Percentiles rank a stretch among this genome's conserved stretches.
These are phyloP conservation scores for Melanaphis sacchari DNA, from an alignment of 1,140 invertebrate species.

Conservation along the genomic window DNA sequence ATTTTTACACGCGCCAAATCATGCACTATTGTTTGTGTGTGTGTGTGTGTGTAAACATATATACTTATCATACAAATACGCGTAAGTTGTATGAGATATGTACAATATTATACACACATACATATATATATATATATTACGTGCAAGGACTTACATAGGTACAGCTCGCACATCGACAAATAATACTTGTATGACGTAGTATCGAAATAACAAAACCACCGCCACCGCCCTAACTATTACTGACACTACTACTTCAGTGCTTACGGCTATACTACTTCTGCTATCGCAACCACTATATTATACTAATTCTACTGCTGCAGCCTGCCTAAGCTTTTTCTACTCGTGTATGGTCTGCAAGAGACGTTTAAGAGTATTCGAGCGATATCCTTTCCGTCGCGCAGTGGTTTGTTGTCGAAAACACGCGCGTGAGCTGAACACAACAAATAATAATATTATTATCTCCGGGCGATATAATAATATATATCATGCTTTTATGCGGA, in stretches of 20 bases:
- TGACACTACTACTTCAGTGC: background rate
- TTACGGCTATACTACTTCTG: background rate
- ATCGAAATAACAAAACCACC: background rate
- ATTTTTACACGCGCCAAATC: background rate
- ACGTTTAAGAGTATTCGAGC: background rate
- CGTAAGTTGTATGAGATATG: background rate
- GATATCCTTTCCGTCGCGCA: background rate
- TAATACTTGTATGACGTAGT: background rate
- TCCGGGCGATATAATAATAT: background rate
- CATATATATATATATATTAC: no score
- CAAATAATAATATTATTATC: conserved; percentile 17
- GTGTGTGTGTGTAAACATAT: background rate
- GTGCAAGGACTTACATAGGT: background rate
- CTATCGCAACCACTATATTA: no score
- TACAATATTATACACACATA: background rate
- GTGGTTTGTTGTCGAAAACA: conserved; percentile 8
- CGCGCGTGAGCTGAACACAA: background rate
- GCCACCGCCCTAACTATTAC: no score
- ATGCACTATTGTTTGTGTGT: background rate
- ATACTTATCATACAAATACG: background rate
- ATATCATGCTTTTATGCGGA: conserved; percentile 20
- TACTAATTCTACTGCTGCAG: background rate
- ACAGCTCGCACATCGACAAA: background rate
- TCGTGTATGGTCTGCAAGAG: background rate
- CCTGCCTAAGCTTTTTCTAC: background rate